These are phyloP conservation scores for Parapristionchus giblindavisi DNA, from an alignment of 2,888 invertebrate genomes.

Conservation along the genomic window DNA sequence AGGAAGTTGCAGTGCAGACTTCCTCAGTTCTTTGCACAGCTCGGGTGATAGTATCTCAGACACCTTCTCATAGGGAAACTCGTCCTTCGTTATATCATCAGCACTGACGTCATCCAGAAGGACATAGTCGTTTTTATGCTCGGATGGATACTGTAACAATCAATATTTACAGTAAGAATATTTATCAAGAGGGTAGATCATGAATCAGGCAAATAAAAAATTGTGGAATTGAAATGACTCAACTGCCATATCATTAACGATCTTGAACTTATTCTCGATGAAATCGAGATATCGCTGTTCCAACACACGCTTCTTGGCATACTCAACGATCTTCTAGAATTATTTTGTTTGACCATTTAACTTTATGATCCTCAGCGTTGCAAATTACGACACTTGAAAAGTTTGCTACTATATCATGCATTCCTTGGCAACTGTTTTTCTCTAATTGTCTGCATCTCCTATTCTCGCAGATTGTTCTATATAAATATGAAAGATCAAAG, in stretches of 20 bases:
- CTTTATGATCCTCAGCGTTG: too few relatives aligned
- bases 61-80: slow-evolving; percentile 14
- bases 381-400: too few relatives aligned
- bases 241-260: slow-evolving; percentile 48
- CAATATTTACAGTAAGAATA: background rate
- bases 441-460: too few relatives aligned
- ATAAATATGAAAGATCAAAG: too few relatives aligned
- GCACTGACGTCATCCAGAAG: background rate
- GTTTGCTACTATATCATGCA: too few relatives aligned
- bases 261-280: slow-evolving; percentile 56
- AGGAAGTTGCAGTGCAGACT: slow-evolving; percentile 22
- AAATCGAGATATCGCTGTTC: slow-evolving; percentile 60
- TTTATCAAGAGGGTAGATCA: background rate
- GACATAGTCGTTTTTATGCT: slow-evolving; percentile 17
- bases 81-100: slow-evolving; percentile 7
- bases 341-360: background rate
- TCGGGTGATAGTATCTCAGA: background rate
- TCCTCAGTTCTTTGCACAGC: slow-evolving; percentile 9
- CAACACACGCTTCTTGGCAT: slow-evolving; percentile 47
- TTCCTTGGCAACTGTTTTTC: too few relatives aligned
- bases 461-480: background rate
- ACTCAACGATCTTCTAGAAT: slow-evolving; percentile 50
- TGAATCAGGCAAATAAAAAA: background rate
- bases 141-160: slow-evolving; percentile 17
- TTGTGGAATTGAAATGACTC: background rate